Base-by-base conservation (phyloP, 2,113 vertebrate genomes). In the Dromiciops gliroides region DNA sequence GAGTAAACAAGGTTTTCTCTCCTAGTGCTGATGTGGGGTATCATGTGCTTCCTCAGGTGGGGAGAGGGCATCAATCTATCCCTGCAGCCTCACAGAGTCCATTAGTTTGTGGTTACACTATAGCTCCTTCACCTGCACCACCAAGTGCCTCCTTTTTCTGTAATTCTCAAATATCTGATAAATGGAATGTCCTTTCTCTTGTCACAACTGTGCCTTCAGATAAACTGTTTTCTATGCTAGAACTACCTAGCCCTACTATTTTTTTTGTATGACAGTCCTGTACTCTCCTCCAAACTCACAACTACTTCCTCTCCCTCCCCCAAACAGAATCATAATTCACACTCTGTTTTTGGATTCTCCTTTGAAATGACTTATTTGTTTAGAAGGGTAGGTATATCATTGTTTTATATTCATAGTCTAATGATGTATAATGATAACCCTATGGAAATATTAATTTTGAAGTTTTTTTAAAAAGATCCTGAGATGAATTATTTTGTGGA, bases 311-410 rank as follows among this genome's bases (percentile, higher is more conserved):
- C n/a, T 83, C 67, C 67, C 67, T 44, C n/a, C 67, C 37, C 67
- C n/a, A 28, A 56, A 56, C 8, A 56, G 51, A 52, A 9, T 56
- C 9, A 44, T 23, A 83, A 83, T 44, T 83, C 67, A 1, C 44
- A 44, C 6, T 44, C 16, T 83, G 67, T 83, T 83, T 83, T 44
- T 83, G 60, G 60, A 67, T 67, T 67, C 60, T 90, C 89, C 89
- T 94, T 96, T 95, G 9, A 37, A 90, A 88, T 48, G 83, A 91
- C 49, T 56, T 94, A 52, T 94, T 96, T 94, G n/a, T 94, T 89
- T 92, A 88, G 31, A 37, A 89, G 67, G 90, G 95, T 93, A 83
- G 52, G 48, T 56, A 50, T 53, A 8, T 37, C 47, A 49, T 94
- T 91, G 94, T 31, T 83, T 89, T 92, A 90, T 44, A 94, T 67